Evolutionary conservation across 2,113 vertebrate species (phyloP).

Genomic region (Promerops cafer): DNA sequence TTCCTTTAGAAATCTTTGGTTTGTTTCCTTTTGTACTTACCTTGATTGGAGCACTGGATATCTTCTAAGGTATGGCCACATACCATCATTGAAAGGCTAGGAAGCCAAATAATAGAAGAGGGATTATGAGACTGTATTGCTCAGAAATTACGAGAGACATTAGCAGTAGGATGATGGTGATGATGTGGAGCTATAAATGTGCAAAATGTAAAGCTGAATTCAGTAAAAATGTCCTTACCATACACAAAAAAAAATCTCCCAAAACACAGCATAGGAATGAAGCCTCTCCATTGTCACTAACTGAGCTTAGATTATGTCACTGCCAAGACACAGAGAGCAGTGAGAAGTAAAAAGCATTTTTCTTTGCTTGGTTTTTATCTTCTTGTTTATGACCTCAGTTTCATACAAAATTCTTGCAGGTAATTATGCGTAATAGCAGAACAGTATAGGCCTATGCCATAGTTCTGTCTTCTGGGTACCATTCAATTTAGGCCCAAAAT

Average conservation of each 20-base stretch:
- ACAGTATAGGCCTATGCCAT: background rate
- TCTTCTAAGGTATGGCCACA: background rate
- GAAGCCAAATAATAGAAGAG: background rate
- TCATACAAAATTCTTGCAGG: background rate
- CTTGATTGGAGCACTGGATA: background rate
- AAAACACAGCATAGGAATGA: background rate
- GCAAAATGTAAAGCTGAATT: background rate
- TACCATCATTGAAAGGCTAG: background rate
- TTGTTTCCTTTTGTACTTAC: background rate
- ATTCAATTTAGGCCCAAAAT: background rate
- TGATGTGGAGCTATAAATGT: background rate
- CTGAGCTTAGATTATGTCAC: background rate
- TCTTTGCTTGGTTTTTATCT: background rate
- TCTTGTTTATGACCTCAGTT: background rate
- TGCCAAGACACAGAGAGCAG: background rate
- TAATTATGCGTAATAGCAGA: background rate
- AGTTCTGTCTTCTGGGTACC: background rate
- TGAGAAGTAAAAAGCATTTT: background rate
- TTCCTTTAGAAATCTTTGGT: background rate
- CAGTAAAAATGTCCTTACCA: background rate
- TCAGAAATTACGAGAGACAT: background rate
- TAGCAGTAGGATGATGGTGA: background rate
- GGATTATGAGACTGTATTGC: background rate
- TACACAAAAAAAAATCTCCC: background rate
- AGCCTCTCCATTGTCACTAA: background rate